phyloP scores from a whole-genome alignment of 2,113 vertebrate genomes.

The Larimichthys polyactis region DNA sequence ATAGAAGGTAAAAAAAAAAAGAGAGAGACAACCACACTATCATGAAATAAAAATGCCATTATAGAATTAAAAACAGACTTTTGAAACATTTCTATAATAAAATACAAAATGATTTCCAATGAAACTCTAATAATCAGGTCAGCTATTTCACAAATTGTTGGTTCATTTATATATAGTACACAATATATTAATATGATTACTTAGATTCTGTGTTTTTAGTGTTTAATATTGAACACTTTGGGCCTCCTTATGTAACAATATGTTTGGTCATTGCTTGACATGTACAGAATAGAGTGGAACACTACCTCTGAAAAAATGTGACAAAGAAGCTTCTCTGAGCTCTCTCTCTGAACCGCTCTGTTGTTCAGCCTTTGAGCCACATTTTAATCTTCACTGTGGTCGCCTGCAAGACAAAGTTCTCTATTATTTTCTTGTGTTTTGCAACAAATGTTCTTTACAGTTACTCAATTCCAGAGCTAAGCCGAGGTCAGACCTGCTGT shows the following conservation, averaged over 20 bases:
- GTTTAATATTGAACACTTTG: not conserved
- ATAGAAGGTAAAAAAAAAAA: not conserved
- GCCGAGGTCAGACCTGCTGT: slow-evolving; percentile 20
- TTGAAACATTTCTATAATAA: not conserved
- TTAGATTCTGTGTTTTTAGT: not conserved
- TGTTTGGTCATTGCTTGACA: not conserved
- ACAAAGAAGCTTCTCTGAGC: not conserved
- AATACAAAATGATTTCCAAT: not conserved
- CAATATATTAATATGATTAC: not conserved
- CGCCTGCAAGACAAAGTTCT: not conserved
- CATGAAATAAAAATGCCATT: not conserved
- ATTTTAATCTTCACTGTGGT: slow-evolving; percentile 26
- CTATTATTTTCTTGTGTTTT: not conserved
- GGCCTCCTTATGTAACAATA: not conserved
- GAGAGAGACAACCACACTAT: not conserved
- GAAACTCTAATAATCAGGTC: not conserved
- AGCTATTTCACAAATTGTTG: not conserved
- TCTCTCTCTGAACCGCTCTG: slow-evolving; percentile 1
- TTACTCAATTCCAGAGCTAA: slow-evolving; percentile 22
- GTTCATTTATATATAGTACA: not conserved
- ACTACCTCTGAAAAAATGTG: slow-evolving; percentile 42
- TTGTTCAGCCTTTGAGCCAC: slow-evolving; percentile 18
- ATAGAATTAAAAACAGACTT: not conserved
- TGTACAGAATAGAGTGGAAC: not conserved
- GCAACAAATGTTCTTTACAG: slow-evolving; percentile 6